phyloP scores from a whole-genome alignment of 1,140 invertebrate species.

The Acyrthosiphon pisum region DNA sequence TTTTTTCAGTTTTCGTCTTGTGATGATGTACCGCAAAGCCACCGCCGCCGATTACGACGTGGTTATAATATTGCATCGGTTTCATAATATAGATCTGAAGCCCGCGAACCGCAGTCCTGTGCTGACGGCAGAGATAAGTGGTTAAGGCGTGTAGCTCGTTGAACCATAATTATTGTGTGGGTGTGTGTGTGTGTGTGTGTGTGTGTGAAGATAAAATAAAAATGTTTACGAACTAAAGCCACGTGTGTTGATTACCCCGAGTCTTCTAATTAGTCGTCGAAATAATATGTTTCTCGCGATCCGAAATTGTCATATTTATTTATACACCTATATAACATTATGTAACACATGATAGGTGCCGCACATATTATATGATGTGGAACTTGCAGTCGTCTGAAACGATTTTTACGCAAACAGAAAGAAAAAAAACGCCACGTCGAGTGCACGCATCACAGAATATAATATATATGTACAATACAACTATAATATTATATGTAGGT shows the following conservation, averaged over 20 bases:
- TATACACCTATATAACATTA: background rate
- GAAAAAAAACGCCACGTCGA: background rate
- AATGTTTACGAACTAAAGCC: background rate
- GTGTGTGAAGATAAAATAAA: background rate
- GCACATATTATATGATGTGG: background rate
- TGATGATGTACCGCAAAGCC: background rate
- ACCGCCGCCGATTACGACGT: background rate
- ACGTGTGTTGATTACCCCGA: background rate
- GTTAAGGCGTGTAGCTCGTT: conserved; percentile 19
- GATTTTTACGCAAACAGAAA: background rate
- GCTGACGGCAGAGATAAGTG: conserved; percentile 9
- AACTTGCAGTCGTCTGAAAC: background rate
- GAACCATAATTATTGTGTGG: background rate
- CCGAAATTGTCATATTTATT: background rate
- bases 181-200: too few relatives aligned
- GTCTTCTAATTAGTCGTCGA: background rate
- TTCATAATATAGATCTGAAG: conserved; percentile 15
- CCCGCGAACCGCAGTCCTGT: background rate
- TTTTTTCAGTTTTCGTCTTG: background rate
- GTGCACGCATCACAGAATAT: background rate
- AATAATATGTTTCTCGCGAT: background rate
- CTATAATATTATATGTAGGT: background rate
- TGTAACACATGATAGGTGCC: background rate
- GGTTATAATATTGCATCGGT: background rate
- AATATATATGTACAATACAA: too few relatives aligned